Evolutionary conservation across 2,888 invertebrate genomes (phyloP), one percentile per base, ranked within the genome.

Genomic region (Agrochola macilenta): DNA sequence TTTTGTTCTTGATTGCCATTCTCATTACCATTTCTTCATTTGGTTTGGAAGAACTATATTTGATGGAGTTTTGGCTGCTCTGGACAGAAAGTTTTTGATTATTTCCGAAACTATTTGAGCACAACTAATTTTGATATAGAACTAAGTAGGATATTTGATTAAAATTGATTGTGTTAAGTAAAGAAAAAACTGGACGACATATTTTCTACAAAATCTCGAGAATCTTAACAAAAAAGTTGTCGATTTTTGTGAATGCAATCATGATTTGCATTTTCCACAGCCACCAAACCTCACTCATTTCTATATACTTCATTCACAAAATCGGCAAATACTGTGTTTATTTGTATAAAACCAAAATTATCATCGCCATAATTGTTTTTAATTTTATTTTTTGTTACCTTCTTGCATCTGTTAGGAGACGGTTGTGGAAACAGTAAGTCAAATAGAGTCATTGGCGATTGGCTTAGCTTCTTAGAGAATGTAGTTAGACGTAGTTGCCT

Each of bases 381-480:
- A 89, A 89, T 95, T 95, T 95, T 90, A 91, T 93, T 95, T 95
- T 96, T 94, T 95, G 94, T 96, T 96, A 95, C 93, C 93, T 95
- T 95, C 95, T 96, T 95, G 96, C 96, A 96, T 96, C 96, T 95
- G 96, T 95, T 96, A 96, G 96, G 96, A 96, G 96, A 96, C 95
- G 96, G 90, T 96, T 96, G 94, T 96, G 96, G 96, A 96, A 96
- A 96, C 96, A 96, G 96, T 96, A 96, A 96, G 96, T 96, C 93
- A 93, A 94, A 89, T 94, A 93, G 94, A 92, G 88, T 94, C 94
- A 94, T 95, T 95, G 93, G 94, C 94, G 95, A 93, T 91, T 95
- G 94, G 96, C 95, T 96, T 96, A 91, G 96, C 96, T 96, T 96
- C 89, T 90, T 94, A 93, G 93, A 89, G 52, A 83, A 69, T 77